Evolutionary conservation across 2,113 vertebrate genomes (phyloP).

Genomic region (Catharus fuscescens): DNA sequence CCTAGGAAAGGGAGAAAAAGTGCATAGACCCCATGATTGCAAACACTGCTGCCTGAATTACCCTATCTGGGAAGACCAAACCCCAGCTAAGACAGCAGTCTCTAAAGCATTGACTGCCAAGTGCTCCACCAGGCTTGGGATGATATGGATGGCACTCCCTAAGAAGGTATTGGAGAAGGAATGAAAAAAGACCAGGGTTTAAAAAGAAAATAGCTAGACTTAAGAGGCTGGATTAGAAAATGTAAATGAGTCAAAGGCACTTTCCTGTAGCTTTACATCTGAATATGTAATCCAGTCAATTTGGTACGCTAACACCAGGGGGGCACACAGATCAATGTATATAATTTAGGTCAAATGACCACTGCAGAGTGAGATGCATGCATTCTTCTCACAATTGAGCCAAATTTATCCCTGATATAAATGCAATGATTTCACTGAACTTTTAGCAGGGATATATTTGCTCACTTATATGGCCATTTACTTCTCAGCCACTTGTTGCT

Average conservation of each 20-base stretch:
- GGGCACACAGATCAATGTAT: background rate
- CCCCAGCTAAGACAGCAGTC: background rate
- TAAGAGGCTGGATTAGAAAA: constrained; percentile 21
- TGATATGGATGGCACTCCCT: background rate
- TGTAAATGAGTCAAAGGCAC: constrained; percentile 7
- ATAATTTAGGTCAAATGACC: constrained; percentile 40
- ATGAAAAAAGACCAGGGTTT: background rate
- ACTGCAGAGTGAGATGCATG: background rate
- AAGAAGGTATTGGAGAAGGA: background rate
- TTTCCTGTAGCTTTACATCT: constrained; percentile 7
- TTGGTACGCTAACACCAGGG: background rate
- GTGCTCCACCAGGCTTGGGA: background rate
- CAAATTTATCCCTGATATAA: background rate
- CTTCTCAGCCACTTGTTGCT: background rate
- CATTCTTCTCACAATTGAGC: background rate
- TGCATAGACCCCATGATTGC: background rate
- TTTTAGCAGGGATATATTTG: background rate
- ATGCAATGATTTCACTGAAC: background rate
- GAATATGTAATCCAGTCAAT: background rate
- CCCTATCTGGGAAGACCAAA: background rate
- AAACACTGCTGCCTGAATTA: background rate
- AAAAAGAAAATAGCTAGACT: background rate
- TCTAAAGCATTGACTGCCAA: background rate
- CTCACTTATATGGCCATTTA: background rate
- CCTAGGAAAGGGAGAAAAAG: background rate